Evolutionary conservation across 2,113 vertebrate species (phyloP), one percentile per base, ranked within the genome.

Genomic region (Chaenogobius annularis): DNA sequence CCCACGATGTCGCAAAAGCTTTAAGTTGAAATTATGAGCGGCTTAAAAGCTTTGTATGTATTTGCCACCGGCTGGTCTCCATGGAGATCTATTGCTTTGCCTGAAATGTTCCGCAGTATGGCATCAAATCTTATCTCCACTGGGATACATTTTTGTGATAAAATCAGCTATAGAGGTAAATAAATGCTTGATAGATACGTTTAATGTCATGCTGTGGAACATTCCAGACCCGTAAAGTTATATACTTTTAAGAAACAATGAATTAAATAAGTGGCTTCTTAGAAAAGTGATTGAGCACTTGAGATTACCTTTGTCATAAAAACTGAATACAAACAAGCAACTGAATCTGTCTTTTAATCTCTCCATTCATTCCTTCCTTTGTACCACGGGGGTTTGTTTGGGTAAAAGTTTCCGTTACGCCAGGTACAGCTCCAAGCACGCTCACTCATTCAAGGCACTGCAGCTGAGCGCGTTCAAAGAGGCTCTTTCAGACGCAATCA

Each of bases 401-500:
- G 79, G 80, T 79, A 75, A 79, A 80, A 66, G 74, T 72, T 52
- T 72, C 35, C 40, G 74, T 76, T 62, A 65, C 69, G 69, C 66
- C 69, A 83, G 72, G 67, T 74, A 74, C 69, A 65, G 69, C 22
- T 43, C 50, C 69, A 69, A 52, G 73, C 76, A 66, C 19, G 59
- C 75, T 67, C 50, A 70, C 65, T 67, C 23, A 65, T 23, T 75
- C 75, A 74, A 62, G n/a, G 48, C 70, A 72, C 84, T 82, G 81
- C 89, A 91, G 90, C 87, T 90, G 90, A 88, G 85, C 90, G 81
- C 82, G 73, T 68, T 81, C 90, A 88, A 90, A 91, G 87, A 65
- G 80, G 74, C 79, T 77, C 92, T 92, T 92, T 93, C 86, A 92
- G 91, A 79, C 88, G 68, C 73, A 85, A 81, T 88, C 73, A 87